These are phyloP conservation scores for Pocota personata DNA, from an alignment of 2,888 invertebrate genomes.

Conservation along the genomic window DNA sequence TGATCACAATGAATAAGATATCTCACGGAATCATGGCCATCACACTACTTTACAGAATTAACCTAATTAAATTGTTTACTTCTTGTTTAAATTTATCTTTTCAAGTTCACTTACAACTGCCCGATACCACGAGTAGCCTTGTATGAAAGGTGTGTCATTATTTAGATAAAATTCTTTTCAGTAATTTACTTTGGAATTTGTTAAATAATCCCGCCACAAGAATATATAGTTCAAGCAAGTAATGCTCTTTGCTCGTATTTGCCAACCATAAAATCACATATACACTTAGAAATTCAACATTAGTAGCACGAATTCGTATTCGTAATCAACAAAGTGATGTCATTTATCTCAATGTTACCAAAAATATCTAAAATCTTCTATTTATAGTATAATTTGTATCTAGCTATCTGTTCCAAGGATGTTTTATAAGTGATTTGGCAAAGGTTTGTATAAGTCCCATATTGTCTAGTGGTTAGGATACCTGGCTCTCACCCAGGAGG, in stretches of 20 bases:
- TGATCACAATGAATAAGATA: too few relatives aligned
- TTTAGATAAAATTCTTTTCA: neutral
- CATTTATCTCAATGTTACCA: neutral
- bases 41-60: neutral
- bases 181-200: neutral
- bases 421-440: neutral
- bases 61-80: neutral
- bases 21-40: too few relatives aligned
- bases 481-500: conserved; percentile 78
- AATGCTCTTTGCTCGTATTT: neutral
- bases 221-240: neutral
- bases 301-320: neutral
- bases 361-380: neutral
- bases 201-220: neutral
- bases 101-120: neutral
- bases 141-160: neutral
- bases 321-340: conserved; percentile 2
- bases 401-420: neutral
- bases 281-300: neutral
- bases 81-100: neutral
- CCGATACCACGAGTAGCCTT: neutral
- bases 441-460: conserved; percentile 14
- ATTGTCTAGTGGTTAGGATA: conserved; percentile 73
- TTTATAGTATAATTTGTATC: neutral
- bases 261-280: neutral